A percentile compares a stretch with the other conserved stretches of the same genome.
phyloP scores from a whole-genome alignment of 2,113 vertebrate species.

The Sporophila hypoxantha region DNA sequence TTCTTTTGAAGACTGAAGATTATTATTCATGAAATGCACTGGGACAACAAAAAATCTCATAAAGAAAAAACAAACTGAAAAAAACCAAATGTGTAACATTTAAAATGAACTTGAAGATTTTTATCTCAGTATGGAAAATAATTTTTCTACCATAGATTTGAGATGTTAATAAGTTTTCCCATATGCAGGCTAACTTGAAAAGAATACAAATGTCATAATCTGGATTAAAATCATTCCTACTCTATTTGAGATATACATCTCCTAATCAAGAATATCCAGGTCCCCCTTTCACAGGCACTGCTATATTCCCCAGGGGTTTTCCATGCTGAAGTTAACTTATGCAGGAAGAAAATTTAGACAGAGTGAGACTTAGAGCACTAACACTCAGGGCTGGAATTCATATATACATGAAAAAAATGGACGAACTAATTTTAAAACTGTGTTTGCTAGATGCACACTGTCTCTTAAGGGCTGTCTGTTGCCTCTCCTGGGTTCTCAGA shows the following conservation, averaged over 20 bases:
- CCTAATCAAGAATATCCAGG: conserved; percentile 26
- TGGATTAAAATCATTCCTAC: conserved; percentile 55
- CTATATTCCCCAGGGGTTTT: conserved; percentile 32
- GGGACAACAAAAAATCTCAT: conserved; percentile 36
- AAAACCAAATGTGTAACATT: conserved; percentile 46
- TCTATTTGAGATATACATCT: conserved; percentile 52
- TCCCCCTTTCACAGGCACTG: conserved; percentile 25
- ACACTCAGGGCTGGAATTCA: not conserved
- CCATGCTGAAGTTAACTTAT: not conserved
- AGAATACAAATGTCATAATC: conserved; percentile 64
- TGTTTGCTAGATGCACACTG: not conserved
- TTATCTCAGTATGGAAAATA: conserved; percentile 40
- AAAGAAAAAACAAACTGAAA: conserved; percentile 53
- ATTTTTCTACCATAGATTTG: conserved; percentile 39
- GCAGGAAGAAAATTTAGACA: conserved; percentile 19
- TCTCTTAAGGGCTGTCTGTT: not conserved
- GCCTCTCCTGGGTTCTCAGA: not conserved
- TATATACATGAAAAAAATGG: not conserved
- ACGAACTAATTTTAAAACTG: conserved; percentile 2
- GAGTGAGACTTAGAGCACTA: not conserved
- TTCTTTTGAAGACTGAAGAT: conserved; percentile 10
- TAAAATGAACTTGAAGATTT: conserved; percentile 58
- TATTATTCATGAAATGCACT: conserved; percentile 26
- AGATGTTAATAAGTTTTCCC: conserved; percentile 34
- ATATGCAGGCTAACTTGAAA: conserved; percentile 51